Evolutionary conservation across 2,113 vertebrate genomes (phyloP).

Genomic region (Numenius arquata): DNA sequence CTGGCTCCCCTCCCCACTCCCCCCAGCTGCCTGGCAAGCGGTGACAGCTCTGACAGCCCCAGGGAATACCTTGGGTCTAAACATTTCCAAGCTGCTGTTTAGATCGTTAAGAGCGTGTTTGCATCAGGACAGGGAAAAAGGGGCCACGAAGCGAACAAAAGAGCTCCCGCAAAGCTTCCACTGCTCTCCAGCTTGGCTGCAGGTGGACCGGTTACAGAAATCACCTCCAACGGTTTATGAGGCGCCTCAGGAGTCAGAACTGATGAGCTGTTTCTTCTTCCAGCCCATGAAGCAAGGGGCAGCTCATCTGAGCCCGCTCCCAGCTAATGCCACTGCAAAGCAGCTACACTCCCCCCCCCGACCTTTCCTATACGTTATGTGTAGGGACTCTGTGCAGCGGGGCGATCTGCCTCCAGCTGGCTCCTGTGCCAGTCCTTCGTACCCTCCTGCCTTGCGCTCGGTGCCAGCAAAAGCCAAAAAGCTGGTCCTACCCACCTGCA

Average conservation of each 20-base stretch:
- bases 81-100: neutral
- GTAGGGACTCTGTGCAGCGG: fast-evolving
- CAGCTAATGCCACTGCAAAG: neutral
- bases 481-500: fast-evolving
- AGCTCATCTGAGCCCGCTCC: neutral
- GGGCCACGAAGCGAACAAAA: neutral
- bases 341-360: no score
- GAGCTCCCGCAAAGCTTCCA: neutral
- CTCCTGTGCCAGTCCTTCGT: neutral
- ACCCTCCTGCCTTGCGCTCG: neutral
- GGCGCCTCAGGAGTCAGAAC: neutral
- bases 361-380: neutral
- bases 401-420: fast-evolving
- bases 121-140: neutral
- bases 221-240: neutral
- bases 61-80: neutral
- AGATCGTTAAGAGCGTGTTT: neutral
- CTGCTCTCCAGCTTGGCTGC: neutral
- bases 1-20: neutral
- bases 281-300: neutral
- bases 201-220: neutral
- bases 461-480: neutral
- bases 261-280: neutral
- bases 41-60: neutral
- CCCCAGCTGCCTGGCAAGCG: neutral